Evolutionary conservation across 2,888 invertebrate genomes (phyloP), one percentile per base, ranked within the genome.

Genomic region (Apodemia zela): DNA sequence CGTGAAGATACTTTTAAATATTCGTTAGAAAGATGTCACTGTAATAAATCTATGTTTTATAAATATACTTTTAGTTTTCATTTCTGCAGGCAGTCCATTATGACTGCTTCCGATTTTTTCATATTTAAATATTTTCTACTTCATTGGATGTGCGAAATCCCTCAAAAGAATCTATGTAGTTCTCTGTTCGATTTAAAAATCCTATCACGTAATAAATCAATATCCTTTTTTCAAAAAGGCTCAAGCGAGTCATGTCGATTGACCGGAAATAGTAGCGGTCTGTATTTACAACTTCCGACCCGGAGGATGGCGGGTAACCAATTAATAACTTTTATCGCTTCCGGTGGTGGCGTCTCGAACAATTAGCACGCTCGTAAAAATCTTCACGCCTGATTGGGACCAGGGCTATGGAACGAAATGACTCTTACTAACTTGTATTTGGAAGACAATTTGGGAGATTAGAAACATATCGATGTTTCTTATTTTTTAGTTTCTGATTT

Each of bases 291-390:
- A 84, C 89, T 87, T 88, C 89, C 89, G 82, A 68, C 67, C 63
- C 71, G 74, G 73, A 79, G 82, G 77, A 75, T 77, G 80, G 82
- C 82, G 84, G 85, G 85, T 81, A 80, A 82, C 81, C 89, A 88
- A 89, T 89, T 89, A 89, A 89, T 89, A 89, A 88, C 89, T 88
- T 89, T 89, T 89, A 89, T 89, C 75, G 89, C 76, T 82, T 80
- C 85, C 88, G 84, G 80, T 75, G 80, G 73, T 79, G 80, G 81
- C 83, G 78, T 74, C 80, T 73, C 78, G 83, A 73, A 81, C 89
- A 90, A 90, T 90, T 89, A 90, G 82, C 79, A 71, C 80, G 71
- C 77, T 80, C 81, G 85, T 89, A 90, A 89, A 90, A 90, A 89
- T 84, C 84, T 84, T 80, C 80, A 73, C 84, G 87, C 76, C 80